Conservation (phyloP, 2,888 invertebrate genomes). For the Volucella inanis region DNA sequence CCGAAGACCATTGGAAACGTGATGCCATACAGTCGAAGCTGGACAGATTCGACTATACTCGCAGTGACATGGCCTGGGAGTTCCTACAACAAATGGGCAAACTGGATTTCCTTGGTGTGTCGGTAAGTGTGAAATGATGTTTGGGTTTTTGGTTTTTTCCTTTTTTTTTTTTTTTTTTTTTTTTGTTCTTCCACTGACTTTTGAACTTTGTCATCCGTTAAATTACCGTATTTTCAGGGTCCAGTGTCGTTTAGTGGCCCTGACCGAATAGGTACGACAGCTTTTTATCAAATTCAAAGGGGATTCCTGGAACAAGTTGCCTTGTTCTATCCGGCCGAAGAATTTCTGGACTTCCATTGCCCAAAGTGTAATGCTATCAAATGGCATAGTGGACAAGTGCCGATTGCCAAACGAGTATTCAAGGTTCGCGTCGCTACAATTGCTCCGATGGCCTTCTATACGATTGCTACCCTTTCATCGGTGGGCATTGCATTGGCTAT, state of each 20-base stretch:
- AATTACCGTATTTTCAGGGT: slow-evolving; percentile 86
- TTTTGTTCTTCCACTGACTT: neutral
- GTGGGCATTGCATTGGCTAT: slow-evolving; percentile 90
- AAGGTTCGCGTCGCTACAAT: slow-evolving; percentile 90
- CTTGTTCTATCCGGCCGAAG: slow-evolving; percentile 86
- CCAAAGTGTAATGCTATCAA: slow-evolving; percentile 86
- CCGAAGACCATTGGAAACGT: slow-evolving; percentile 85
- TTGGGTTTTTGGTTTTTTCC: too few species aligned
- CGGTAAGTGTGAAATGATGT: slow-evolving; percentile 86
- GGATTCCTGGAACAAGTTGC: slow-evolving; percentile 89
- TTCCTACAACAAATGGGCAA: slow-evolving; percentile 89
- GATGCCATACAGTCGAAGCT: slow-evolving; percentile 82
- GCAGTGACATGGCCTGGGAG: slow-evolving; percentile 88
- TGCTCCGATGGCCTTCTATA: slow-evolving; percentile 89
- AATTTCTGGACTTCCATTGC: slow-evolving; percentile 88
- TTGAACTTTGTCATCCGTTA: neutral
- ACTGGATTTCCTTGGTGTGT: slow-evolving; percentile 92
- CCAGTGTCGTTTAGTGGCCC: slow-evolving; percentile 95
- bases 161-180: too few species aligned
- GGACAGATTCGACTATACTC: slow-evolving; percentile 88
- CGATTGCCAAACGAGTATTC: slow-evolving; percentile 90
- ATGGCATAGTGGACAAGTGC: slow-evolving; percentile 91
- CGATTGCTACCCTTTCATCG: slow-evolving; percentile 88
- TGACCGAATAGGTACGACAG: slow-evolving; percentile 93
- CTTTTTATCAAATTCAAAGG: slow-evolving; percentile 94